Base-by-base conservation (phyloP, 2,113 vertebrate species). In the Campylorhamphus procurvoides region DNA sequence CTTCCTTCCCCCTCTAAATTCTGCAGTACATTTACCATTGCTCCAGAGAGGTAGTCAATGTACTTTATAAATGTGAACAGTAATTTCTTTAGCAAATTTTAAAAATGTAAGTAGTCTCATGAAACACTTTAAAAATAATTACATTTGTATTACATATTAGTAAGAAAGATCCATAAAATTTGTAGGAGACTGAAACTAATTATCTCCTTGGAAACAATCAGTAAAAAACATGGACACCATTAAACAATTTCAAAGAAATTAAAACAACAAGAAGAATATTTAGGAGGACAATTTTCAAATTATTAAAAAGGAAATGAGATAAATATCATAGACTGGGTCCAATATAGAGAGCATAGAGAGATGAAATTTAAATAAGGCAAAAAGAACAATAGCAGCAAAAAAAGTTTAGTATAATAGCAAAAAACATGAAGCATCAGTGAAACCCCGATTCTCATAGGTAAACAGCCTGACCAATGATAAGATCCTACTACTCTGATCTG, bases 181-280 rank as follows among this genome's bases (percentile, higher is more conserved):
- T 72, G 24, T 11, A 9, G 67, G 37, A 89, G 63, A 59, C 12
- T 76, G 81, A 85, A 96, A 86, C 11, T 25, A 89, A 95, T 50
- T 40, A 52, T 79, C 90, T 71, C 53, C 90, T 95, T 87, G 89
- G 87, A 96, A 96, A 96, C 93, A 56, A 91, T 7, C 40, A 79
- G 44, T 68, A 71, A 91, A 93, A 37, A 90, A 58, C 35, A 68
- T 1, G 23, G 52, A 69, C n/a, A 87, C 33, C 71, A 63, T 72
- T 35, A 95, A 96, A 85, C 10, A 74, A 49, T 84, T 94, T 71
- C 63, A 77, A 90, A 84, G 56, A 88, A 87, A 82, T 80, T 75
- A 78, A 77, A 71, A 78, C 10, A 75, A 67, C 5, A 56, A 78
- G 0, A 58, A 82, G 11, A 86, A 95, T 89, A 76, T 94, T 91